A percentile compares a stretch with the other conserved stretches of the same genome.
Conservation (phyloP, 2,888 invertebrate genomes). For the Amphipyra berbera region DNA sequence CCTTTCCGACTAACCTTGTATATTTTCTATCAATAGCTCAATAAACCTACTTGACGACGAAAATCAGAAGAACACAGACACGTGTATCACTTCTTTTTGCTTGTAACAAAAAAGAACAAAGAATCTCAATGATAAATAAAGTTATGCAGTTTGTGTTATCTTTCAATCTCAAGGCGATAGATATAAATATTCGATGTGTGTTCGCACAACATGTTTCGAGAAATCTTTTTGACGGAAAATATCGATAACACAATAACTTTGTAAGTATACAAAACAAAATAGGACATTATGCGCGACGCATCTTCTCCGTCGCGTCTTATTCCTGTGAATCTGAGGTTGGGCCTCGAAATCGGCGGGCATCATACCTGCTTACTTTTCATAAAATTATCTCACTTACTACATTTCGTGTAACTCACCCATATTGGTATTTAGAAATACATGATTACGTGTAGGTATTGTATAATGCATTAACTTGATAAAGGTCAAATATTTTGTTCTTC, state of each 20-base stretch:
- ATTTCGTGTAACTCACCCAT: conserved; percentile 18
- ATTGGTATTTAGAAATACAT: conserved; percentile 13
- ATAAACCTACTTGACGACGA: no score
- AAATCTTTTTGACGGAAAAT: conserved; percentile 64
- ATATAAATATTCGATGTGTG: conserved; percentile 59
- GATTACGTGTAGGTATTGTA: not conserved
- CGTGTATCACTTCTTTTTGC: conserved; percentile 12
- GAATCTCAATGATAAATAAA: conserved; percentile 34
- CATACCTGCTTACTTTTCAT: conserved; percentile 16
- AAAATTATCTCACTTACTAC: conserved; percentile 25
- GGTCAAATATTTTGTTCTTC: no score
- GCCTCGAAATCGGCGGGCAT: conserved; percentile 47
- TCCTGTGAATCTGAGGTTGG: conserved; percentile 73
- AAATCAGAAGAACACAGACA: conserved; percentile 16
- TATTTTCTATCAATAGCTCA: no score
- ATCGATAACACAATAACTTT: conserved; percentile 72
- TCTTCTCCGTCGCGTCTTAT: conserved; percentile 74
- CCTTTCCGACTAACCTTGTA: no score
- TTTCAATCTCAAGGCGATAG: conserved; percentile 55
- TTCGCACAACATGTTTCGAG: conserved; percentile 57
- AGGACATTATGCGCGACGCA: conserved; percentile 79
- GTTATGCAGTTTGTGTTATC: conserved; percentile 54
- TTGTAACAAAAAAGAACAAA: conserved; percentile 24
- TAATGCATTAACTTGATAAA: no score
- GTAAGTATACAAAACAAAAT: conserved; percentile 69